Evolutionary conservation across 2,113 vertebrate species (phyloP).

Genomic region (Mixornis gularis): DNA sequence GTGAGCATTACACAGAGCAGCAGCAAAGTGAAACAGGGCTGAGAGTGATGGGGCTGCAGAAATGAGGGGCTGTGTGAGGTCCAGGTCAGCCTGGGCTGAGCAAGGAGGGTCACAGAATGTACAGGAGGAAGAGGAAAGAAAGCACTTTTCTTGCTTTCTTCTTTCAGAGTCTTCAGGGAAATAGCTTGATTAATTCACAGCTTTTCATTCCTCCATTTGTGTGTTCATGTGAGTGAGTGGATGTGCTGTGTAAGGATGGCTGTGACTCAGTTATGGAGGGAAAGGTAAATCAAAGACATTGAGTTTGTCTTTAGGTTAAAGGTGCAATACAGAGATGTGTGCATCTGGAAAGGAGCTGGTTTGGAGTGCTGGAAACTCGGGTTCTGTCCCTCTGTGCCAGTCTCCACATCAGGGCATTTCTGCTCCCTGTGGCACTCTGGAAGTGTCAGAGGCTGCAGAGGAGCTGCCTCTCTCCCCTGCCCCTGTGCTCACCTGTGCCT

Average conservation of each 20-base stretch:
- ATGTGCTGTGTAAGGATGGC: not conserved
- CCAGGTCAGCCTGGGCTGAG: not conserved
- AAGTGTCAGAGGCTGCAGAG: not conserved
- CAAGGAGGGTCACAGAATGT: not conserved
- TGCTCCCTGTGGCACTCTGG: not conserved
- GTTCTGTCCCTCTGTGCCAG: not conserved
- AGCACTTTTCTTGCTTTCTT: not conserved
- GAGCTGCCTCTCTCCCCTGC: not conserved
- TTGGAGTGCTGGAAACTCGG: not conserved
- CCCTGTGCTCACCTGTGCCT: not conserved
- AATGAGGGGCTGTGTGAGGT: not conserved
- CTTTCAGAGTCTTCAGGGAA: not conserved
- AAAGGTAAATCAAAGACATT: conserved; percentile 19
- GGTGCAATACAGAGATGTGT: not conserved
- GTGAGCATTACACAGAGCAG: not conserved
- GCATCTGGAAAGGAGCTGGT: not conserved
- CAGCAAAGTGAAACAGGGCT: not conserved
- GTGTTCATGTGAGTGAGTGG: not conserved
- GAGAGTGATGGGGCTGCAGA: not conserved
- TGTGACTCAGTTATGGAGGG: conserved; percentile 15
- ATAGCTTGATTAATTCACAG: not conserved
- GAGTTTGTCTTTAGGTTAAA: conserved; percentile 16
- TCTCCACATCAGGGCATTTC: not conserved
- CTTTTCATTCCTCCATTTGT: conserved; percentile 27
- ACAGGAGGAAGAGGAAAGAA: not conserved